Evolutionary conservation across 2,113 vertebrate genomes (phyloP).

Genomic region (Pteropus alecto): DNA sequence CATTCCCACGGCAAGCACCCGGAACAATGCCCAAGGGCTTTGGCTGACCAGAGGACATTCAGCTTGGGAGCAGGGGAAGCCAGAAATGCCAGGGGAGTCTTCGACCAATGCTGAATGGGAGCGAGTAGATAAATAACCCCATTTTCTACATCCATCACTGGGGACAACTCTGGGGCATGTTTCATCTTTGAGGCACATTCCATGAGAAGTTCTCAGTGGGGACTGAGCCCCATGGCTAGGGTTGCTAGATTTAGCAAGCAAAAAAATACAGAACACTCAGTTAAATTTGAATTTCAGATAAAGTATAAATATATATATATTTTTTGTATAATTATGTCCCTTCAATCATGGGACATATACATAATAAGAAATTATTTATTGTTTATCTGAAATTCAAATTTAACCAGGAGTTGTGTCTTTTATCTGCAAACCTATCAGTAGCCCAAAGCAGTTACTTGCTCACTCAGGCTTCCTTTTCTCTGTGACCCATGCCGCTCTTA

Average conservation of each 20-base stretch:
- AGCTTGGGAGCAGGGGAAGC: not conserved
- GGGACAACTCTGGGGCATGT: not conserved
- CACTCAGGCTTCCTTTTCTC: not conserved
- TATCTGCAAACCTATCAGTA: not conserved
- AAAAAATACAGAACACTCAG: not conserved
- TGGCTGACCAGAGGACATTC: too few relatives aligned
- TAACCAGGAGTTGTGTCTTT: not conserved
- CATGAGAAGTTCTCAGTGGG: not conserved
- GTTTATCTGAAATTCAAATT: not conserved
- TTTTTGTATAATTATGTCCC: not conserved
- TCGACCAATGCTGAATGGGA: not conserved
- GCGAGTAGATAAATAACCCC: not conserved
- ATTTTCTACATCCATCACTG: not conserved
- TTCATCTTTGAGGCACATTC: not conserved
- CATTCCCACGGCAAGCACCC: not conserved
- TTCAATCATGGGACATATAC: not conserved
- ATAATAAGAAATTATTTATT: not conserved
- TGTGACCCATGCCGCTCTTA: not conserved
- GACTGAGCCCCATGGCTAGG: not conserved
- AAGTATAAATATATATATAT: not conserved
- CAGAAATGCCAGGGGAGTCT: not conserved
- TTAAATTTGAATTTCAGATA: constrained; percentile 12
- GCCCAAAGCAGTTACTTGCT: not conserved
- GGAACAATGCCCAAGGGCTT: not conserved
- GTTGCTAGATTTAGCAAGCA: not conserved